These are phyloP conservation scores for Caenorhabditis imperialis DNA, from an alignment of 2,888 invertebrate species.

Conservation along the genomic window DNA sequence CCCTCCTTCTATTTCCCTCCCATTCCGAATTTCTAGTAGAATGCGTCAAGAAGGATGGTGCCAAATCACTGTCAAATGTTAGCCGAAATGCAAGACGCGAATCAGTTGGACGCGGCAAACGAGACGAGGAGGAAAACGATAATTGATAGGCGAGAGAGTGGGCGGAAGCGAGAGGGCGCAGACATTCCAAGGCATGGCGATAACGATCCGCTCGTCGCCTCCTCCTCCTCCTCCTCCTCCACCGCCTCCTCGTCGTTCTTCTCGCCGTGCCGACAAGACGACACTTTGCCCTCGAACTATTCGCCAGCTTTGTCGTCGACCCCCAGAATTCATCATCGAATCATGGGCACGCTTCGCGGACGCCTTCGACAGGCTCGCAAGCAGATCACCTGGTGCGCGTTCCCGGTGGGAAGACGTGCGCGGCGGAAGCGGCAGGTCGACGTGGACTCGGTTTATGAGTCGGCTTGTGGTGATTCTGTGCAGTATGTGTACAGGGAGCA, in stretches of 20 bases:
- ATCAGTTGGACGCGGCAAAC: constrained; percentile 16
- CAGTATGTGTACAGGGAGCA: constrained; percentile 19
- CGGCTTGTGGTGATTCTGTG: constrained; percentile 36
- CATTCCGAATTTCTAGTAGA: constrained; percentile 5
- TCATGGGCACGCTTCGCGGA: constrained; percentile 58
- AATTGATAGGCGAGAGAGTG: constrained; percentile 38
- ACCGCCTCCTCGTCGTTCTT: constrained; percentile 1
- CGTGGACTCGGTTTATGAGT: constrained; percentile 37
- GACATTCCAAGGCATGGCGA: constrained; percentile 21
- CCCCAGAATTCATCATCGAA: constrained; percentile 24
- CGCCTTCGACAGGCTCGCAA: constrained; percentile 57
- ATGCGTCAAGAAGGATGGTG: constrained; percentile 34
- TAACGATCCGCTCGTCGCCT: constrained; percentile 25
- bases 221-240: constrained; percentile 18
- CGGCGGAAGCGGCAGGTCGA: constrained; percentile 2
- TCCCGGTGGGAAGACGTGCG: constrained; percentile 46
- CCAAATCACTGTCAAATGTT: constrained; percentile 44
- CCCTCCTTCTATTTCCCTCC: background rate
- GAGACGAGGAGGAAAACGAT: constrained; percentile 29
- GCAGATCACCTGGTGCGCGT: constrained; percentile 57
- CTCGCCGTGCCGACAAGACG: too few relatives aligned
- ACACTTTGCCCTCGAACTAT: background rate
- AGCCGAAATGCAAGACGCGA: constrained; percentile 36
- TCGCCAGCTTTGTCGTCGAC: constrained; percentile 13
- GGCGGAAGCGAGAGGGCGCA: constrained; percentile 1